Base-by-base conservation (phyloP, 1,140 invertebrate species). In the Listronotus bonariensis region DNA sequence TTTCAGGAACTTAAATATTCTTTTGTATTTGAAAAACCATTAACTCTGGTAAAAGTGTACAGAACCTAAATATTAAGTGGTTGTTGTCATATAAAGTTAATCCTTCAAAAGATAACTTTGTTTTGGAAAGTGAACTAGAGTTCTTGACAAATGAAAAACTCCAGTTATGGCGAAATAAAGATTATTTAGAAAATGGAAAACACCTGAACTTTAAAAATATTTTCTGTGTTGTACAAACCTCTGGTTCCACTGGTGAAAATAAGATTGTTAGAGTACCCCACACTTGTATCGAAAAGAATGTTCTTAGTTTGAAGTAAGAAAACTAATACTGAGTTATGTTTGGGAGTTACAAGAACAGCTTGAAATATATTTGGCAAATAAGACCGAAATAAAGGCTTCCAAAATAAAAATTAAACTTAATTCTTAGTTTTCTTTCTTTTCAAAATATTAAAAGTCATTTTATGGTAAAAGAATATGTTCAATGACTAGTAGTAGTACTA, bases 191-290 rank as follows among this genome's bases (percentile, higher is more conserved):
- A 20, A 26, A 53, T 48, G 41, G 34, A 12, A 51, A 59, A 20
- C 6, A 17, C 10, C 17, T 49, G 41, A 52, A n/a, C 40, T 65
- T 59, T 38, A 76, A 80, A 58, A 78, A 78, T 60, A 81, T 88
- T 72, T 84, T 84, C 48, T 88, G 84, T 76, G 80, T 80, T 14
- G 80, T 86, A 34, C 75, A 80, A 59, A 89, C 88, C 26, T 89
- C 88, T 10, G 89, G 88, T 41, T 86, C 85, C 46, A 89, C 87
- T 34, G 87, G 86, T 43, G 70, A 77, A 48, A 82, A 84, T 38
- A 89, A 88, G 77, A 78, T 86, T 55, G 82, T 90, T 12, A 81
- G 80, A 75, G 87, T 89, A 0, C 80, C 84, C 17, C 78, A 87
- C 68, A 68, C 79, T 20, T 87, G 83, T 69, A 86, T 91, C 64